Conservation (phyloP, 2,888 invertebrate species). For the Hirudinaria manillensis region DNA sequence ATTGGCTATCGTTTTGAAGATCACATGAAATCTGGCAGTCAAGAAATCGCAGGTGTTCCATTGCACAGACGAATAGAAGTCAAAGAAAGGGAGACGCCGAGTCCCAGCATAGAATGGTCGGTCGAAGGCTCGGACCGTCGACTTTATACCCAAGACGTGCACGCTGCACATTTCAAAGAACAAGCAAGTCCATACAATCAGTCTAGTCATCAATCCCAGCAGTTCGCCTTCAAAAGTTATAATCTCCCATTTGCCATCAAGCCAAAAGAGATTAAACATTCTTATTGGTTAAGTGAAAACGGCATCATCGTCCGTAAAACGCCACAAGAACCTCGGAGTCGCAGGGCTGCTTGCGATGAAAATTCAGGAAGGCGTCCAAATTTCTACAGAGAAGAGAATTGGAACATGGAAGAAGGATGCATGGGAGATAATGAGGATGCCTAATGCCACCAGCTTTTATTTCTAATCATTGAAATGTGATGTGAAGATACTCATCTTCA, state of each 20-base stretch:
- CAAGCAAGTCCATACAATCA: background rate
- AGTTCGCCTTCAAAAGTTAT: background rate
- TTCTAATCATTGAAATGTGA: too few relatives aligned
- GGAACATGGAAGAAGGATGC: constrained; percentile 12
- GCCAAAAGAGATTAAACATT: constrained; percentile 23
- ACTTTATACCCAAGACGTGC: background rate
- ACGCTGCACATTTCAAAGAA: background rate
- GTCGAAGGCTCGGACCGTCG: background rate
- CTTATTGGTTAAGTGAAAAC: constrained; percentile 28
- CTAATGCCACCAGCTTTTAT: background rate
- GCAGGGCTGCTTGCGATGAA: background rate
- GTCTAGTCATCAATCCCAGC: background rate
- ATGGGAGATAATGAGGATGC: constrained; percentile 21
- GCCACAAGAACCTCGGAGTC: background rate
- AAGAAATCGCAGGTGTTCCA: background rate
- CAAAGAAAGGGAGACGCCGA: background rate
- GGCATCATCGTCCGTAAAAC: constrained; percentile 6
- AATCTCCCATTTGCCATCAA: constrained; percentile 17
- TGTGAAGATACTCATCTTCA: too few relatives aligned
- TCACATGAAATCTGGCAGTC: background rate
- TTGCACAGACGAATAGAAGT: background rate
- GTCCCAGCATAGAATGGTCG: background rate
- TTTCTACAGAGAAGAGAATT: background rate
- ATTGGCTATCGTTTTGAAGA: background rate
- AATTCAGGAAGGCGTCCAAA: background rate